A percentile compares a stretch with the other conserved stretches of the same genome.
Conservation (phyloP, 1,140 invertebrate genomes). For the Ladona fulva region DNA sequence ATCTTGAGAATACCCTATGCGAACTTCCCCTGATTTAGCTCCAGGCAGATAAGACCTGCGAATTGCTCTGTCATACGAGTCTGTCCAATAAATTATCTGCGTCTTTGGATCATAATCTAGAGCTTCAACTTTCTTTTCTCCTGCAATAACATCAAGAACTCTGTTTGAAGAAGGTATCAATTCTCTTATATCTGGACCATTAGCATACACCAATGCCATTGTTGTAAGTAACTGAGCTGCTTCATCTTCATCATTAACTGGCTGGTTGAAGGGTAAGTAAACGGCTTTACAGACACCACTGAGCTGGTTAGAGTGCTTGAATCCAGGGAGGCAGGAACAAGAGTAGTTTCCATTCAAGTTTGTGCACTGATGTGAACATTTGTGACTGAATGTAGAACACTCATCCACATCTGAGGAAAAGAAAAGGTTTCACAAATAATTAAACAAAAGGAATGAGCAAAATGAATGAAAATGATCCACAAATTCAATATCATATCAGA, state of each 20-base stretch:
- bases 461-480: no score
- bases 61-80: constrained; percentile 79
- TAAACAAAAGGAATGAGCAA: no score
- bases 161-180: constrained; percentile 55
- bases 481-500: no score
- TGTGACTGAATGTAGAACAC: constrained; percentile 70
- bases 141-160: constrained; percentile 63
- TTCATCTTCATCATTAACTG: not conserved
- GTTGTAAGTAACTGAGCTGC: constrained; percentile 29
- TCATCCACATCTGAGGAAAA: constrained; percentile 71
- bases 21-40: constrained; percentile 60
- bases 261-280: constrained; percentile 37
- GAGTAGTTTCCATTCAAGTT: constrained; percentile 87
- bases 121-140: constrained; percentile 78
- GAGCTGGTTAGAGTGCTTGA: constrained; percentile 58
- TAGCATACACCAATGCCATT: constrained; percentile 57
- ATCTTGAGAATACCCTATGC: constrained; percentile 79
- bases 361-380: constrained; percentile 84
- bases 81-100: constrained; percentile 88
- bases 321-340: constrained; percentile 81
- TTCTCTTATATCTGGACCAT: constrained; percentile 77
- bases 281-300: constrained; percentile 70
- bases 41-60: constrained; percentile 85
- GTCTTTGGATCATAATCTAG: constrained; percentile 74
- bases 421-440: not conserved